Evolutionary conservation across 2,113 vertebrate species (phyloP).

Genomic region (Pavo muticus): DNA sequence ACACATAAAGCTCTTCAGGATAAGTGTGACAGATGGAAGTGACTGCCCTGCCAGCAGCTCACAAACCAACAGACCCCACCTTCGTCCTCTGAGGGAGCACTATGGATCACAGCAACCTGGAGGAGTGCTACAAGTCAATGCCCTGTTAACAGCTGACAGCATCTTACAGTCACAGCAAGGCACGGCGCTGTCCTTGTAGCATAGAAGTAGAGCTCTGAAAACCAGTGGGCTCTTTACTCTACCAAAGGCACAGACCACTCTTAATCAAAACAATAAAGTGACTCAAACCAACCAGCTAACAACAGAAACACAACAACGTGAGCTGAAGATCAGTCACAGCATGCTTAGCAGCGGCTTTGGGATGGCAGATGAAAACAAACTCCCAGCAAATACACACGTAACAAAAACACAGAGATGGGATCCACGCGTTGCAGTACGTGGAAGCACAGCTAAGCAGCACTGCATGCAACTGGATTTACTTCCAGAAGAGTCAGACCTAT

Average conservation of each 20-base stretch:
- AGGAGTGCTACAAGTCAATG: neutral
- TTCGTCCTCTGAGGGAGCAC: neutral
- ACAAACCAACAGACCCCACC: neutral
- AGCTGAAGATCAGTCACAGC: rapidly evolving
- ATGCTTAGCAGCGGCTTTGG: neutral
- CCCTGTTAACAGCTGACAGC: neutral
- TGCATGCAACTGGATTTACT: neutral
- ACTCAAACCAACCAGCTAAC: neutral
- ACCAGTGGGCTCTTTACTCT: rapidly evolving
- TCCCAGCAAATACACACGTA: neutral
- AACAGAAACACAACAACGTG: neutral
- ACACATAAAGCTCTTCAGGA: neutral
- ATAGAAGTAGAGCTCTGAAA: neutral
- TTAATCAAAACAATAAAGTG: neutral
- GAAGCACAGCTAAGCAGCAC: constrained; percentile 3
- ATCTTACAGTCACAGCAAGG: neutral
- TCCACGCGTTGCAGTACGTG: neutral
- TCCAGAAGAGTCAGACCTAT: constrained; percentile 35
- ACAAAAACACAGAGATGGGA: neutral
- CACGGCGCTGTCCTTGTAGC: neutral
- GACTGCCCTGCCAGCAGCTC: neutral
- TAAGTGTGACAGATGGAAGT: neutral
- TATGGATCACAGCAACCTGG: neutral
- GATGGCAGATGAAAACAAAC: neutral
- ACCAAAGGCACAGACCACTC: neutral